These are phyloP conservation scores for Celastrina argiolus DNA, from an alignment of 2,888 invertebrate genomes.

Conservation along the genomic window DNA sequence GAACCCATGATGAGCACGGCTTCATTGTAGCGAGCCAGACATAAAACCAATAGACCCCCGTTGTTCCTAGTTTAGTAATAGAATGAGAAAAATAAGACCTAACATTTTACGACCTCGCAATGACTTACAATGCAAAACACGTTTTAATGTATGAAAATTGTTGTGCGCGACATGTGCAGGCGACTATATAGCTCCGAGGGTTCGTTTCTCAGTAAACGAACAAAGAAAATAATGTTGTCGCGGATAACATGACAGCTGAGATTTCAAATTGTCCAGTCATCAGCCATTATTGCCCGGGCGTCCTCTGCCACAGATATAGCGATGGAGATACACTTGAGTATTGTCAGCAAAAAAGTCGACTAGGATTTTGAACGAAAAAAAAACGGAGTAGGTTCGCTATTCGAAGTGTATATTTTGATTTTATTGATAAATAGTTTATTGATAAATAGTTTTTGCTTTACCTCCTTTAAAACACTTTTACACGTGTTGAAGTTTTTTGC, in stretches of 20 bases:
- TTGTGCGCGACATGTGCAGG: slow-evolving; percentile 16
- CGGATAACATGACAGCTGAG: slow-evolving; percentile 43
- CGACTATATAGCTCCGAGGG: slow-evolving; percentile 20
- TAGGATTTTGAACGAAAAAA: too few species aligned
- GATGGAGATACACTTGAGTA: neutral
- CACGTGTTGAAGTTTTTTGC: too few species aligned
- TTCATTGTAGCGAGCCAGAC: slow-evolving; percentile 3
- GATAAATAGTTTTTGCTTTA: too few species aligned
- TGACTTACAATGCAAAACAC: slow-evolving; percentile 21
- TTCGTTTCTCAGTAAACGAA: slow-evolving; percentile 24
- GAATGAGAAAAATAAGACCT: slow-evolving; percentile 20
- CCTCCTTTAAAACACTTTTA: too few species aligned
- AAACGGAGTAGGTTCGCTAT: too few species aligned
- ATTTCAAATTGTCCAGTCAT: slow-evolving; percentile 46
- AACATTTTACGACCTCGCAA: slow-evolving; percentile 18
- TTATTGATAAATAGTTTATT: too few species aligned
- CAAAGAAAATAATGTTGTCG: slow-evolving; percentile 48
- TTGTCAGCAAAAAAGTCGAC: neutral
- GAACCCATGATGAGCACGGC: slow-evolving; percentile 4
- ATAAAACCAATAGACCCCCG: slow-evolving; percentile 10
- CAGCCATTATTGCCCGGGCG: slow-evolving; percentile 38
- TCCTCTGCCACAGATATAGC: neutral
- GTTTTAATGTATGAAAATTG: slow-evolving; percentile 23
- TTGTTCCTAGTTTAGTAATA: slow-evolving; percentile 15
- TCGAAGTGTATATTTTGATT: neutral